Evolutionary conservation across 2,888 invertebrate genomes (phyloP), one percentile per base, ranked within the genome.

Genomic region (Carpatolechia fugitivella): DNA sequence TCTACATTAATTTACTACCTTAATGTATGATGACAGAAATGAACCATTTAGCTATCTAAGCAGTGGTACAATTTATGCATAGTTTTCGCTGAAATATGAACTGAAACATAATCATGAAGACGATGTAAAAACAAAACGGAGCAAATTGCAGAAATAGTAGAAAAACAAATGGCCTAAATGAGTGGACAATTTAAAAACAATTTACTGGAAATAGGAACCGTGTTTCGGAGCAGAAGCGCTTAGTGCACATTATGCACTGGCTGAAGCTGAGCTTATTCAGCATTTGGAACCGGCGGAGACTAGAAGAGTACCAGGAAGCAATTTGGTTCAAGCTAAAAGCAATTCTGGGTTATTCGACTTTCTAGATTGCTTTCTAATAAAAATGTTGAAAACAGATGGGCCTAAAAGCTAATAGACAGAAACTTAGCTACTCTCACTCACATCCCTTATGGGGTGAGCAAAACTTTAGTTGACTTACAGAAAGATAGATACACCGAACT

Each of bases 241-340:
- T 49, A 49, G 47, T 48, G 49, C 52, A 46, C 46, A 53, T 50
- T 38, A 50, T 50, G 49, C 51, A 52, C 41, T 52, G 18, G 52
- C 51, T 52, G 40, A 36, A 38, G 52, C 16, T 30, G 30, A 16
- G 52, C 52, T 52, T 52, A 52, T 40, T 52, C 52, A 41, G 52
- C 52, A 52, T 36, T 49, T 36, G 41, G 8, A 33, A 30, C 14
- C 41, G 41, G 20, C 52, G 13, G 51, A 33, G 33, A 38, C 18
- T 33, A 11, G 35, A 35, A 41, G 11, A 35, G 50, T 36, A 50
- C 36, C 35, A 24, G 38, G 36, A 50, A 38, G 29, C 50, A 38
- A 50, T 50, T 50, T 38, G 35, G 31, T 50, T 24, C 24, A 36
- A 13, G 14, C 33, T n/a, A 38, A 36, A 24, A 50, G 29, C 50